phyloP scores from a whole-genome alignment of 1,140 invertebrate species.

The Atopsyche davidsoni region DNA sequence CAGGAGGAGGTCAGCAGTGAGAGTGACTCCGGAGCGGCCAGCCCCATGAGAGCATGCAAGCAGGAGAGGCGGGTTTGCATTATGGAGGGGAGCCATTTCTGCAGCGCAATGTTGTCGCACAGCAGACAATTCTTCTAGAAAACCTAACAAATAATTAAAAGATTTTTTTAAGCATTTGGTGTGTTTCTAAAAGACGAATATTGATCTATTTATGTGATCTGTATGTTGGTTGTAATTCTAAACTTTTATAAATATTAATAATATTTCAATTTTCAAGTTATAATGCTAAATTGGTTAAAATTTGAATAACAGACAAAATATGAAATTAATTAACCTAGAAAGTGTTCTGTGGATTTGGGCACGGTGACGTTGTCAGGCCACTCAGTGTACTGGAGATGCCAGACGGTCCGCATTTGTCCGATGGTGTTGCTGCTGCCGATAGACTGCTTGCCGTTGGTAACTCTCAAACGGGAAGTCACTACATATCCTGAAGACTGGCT shows the following conservation, averaged over 20 bases:
- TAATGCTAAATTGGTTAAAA: too few species aligned
- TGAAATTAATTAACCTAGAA: slow-evolving; percentile 49
- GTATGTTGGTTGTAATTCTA: too few species aligned
- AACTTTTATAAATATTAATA: too few species aligned
- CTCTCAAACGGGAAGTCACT: slow-evolving; percentile 34
- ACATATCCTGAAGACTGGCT: slow-evolving; percentile 37
- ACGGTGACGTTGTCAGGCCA: slow-evolving; percentile 64
- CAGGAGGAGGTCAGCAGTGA: slow-evolving; percentile 71
- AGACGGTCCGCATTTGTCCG: slow-evolving; percentile 53
- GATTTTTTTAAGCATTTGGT: not conserved
- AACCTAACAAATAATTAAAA: slow-evolving; percentile 47
- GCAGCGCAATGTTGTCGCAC: slow-evolving; percentile 65
- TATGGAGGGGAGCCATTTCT: slow-evolving; percentile 60
- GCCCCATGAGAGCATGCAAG: slow-evolving; percentile 58
- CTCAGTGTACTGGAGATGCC: slow-evolving; percentile 76
- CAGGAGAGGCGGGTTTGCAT: slow-evolving; percentile 51
- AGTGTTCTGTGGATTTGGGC: slow-evolving; percentile 58
- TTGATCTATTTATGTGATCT: too few species aligned
- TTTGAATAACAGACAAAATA: not conserved
- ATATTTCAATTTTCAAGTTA: too few species aligned
- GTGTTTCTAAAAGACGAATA: too few species aligned
- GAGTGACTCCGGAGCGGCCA: slow-evolving; percentile 67
- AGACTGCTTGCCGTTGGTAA: slow-evolving; percentile 28
- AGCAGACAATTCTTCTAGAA: slow-evolving; percentile 79
- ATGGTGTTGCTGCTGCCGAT: slow-evolving; percentile 18